Conservation (phyloP, 2,797 vertebrate genomes). For the Sebastes oblongus region DNA sequence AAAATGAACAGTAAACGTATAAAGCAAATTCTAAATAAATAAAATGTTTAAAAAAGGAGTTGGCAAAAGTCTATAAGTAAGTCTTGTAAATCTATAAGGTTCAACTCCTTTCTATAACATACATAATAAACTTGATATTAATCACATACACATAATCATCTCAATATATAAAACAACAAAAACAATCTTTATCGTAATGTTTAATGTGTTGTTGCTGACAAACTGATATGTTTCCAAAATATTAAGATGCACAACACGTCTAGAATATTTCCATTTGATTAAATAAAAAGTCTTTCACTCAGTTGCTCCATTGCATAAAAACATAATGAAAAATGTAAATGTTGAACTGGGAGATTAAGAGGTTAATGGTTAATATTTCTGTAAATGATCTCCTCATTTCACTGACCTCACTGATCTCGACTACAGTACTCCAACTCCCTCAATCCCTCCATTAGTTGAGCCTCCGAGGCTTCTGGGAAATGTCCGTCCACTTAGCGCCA, state of each 20-base stretch:
- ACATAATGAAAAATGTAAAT: not conserved
- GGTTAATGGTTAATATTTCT: not conserved
- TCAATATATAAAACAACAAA: too few relatives aligned
- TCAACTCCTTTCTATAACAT: too few relatives aligned
- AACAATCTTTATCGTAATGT: not conserved
- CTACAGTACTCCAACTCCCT: not conserved
- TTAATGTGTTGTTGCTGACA: not conserved
- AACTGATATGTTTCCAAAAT: not conserved
- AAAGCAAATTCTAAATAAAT: too few relatives aligned
- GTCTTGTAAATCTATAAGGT: too few relatives aligned
- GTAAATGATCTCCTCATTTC: not conserved
- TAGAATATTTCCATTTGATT: not conserved
- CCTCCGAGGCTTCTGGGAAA: slow-evolving; percentile 24
- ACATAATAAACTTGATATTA: too few relatives aligned
- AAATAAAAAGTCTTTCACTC: not conserved
- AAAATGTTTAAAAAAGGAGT: too few relatives aligned
- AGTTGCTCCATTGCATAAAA: not conserved
- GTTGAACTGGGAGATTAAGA: not conserved
- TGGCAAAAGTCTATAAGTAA: too few relatives aligned
- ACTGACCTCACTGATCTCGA: slow-evolving; percentile 8
- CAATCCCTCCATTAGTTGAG: slow-evolving; percentile 1
- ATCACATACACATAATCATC: too few relatives aligned
- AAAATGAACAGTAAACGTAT: too few relatives aligned
- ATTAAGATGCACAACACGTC: not conserved
- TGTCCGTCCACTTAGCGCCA: not conserved